phyloP scores from a whole-genome alignment of 2,113 vertebrate genomes.

The Ahaetulla prasina region DNA sequence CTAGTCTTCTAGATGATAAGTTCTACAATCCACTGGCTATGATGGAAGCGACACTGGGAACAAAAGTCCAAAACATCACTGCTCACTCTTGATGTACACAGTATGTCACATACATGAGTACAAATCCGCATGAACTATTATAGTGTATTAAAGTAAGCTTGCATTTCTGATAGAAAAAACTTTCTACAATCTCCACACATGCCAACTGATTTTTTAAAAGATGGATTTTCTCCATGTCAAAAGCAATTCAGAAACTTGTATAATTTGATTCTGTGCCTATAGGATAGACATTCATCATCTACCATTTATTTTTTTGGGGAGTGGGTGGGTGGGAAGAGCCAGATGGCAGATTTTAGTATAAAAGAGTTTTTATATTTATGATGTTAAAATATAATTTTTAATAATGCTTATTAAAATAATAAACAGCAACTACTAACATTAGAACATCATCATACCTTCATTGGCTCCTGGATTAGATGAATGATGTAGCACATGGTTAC shows the following conservation, averaged over 20 bases:
- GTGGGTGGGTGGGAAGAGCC: too few species aligned
- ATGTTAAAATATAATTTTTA: constrained; percentile 4
- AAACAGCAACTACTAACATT: constrained; percentile 25
- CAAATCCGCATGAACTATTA: background rate
- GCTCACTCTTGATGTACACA: background rate
- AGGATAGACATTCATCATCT: background rate
- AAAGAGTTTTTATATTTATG: background rate
- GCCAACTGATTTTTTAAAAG: background rate
- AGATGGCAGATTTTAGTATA: background rate
- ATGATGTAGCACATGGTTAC: constrained; percentile 51
- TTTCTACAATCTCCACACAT: background rate
- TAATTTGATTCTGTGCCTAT: background rate
- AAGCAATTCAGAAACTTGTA: background rate
- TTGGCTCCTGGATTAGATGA: constrained; percentile 71
- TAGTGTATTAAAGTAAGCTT: background rate
- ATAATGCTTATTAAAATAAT: too few species aligned
- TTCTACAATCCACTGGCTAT: background rate
- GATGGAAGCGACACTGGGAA: background rate
- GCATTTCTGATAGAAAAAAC: background rate
- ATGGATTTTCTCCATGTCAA: background rate
- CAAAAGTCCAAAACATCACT: background rate
- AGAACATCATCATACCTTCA: constrained; percentile 69
- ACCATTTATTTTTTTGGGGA: background rate
- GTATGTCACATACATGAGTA: background rate
- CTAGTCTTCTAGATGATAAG: background rate